Evolutionary conservation across 2,113 vertebrate species (phyloP), one percentile per base, ranked within the genome.

Genomic region (Dissostichus mawsoni): DNA sequence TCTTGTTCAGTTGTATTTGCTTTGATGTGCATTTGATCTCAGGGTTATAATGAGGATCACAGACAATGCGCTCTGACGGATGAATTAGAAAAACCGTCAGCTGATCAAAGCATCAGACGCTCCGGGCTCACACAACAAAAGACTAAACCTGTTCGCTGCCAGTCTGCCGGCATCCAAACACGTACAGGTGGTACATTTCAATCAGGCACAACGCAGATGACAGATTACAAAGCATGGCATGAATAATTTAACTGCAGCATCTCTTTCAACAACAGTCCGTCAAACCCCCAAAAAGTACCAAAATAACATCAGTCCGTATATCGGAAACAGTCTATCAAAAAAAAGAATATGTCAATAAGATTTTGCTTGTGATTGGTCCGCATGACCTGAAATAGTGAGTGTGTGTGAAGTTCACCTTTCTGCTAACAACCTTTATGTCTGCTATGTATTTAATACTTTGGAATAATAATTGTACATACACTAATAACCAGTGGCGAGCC

Each of bases 11-110:
- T 82, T 85, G 77, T 47, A 65, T 59, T 6, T 6, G 84, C 86
- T 93, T 92, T 93, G 91, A 93, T 92, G 74, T 76, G 50, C 62
- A 62, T 79, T 69, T 69, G 80, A 88, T 92, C 75, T 88, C 57
- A 0, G 68, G 62, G 69, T 85, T 73, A 75, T 76, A 86, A 90
- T 82, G 59, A 70, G 76, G 76, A 90, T 82, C 87, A 85, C 50
- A 80, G 74, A 85, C 82, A 80, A 83, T 67, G 80, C 10, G 69
- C 59, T 80, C 77, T 83, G 80, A 36, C 82, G 59, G 23, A 91
- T 91, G 87, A 85, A 88, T 63, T 65, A 61, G 20, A 13, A 50
- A 74, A 87, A 84, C 73, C 14, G 5, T 4, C 20, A 36, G 41
- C 18, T 61, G 89, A 93, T 91, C 81, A 92, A 92, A 93, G 80